Conservation (phyloP, 2,888 invertebrate genomes). For the Gandaritis pyraliata region DNA sequence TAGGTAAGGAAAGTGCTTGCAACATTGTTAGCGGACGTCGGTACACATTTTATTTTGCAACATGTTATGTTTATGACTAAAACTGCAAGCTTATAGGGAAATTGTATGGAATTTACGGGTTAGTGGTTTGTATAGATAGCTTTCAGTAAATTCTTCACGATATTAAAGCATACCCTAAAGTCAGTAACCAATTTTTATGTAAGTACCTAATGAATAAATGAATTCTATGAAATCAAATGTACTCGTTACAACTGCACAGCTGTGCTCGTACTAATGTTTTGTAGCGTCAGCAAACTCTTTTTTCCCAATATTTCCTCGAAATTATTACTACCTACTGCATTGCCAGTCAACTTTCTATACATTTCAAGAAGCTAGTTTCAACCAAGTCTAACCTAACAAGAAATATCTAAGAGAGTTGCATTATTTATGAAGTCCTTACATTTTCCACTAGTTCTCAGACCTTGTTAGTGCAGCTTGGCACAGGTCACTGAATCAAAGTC, state of each 20-base stretch:
- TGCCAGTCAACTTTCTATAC: neutral
- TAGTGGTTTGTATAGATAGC: too few relatives aligned
- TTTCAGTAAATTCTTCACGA: too few relatives aligned
- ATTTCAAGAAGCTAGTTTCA: neutral
- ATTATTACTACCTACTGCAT: too few relatives aligned
- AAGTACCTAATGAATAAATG: too few relatives aligned
- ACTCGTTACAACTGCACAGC: too few relatives aligned
- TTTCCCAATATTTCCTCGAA: too few relatives aligned
- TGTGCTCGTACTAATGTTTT: too few relatives aligned
- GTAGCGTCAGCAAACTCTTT: too few relatives aligned
- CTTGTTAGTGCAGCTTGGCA: slow-evolving; percentile 28
- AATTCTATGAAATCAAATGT: too few relatives aligned
- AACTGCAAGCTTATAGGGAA: neutral
- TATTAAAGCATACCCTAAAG: too few relatives aligned
- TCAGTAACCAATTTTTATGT: too few relatives aligned
- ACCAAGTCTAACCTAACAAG: slow-evolving; percentile 8
- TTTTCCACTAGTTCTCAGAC: slow-evolving; percentile 24
- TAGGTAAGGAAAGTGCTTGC: neutral
- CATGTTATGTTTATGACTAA: slow-evolving; percentile 7
- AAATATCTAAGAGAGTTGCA: slow-evolving; percentile 18
- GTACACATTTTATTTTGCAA: slow-evolving; percentile 14
- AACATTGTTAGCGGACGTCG: slow-evolving; percentile 20
- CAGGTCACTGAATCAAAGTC: slow-evolving; percentile 11
- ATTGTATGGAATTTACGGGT: too few relatives aligned
- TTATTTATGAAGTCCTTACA: slow-evolving; percentile 28